Evolutionary conservation across 2,797 vertebrate species (phyloP).

Genomic region (Manis crassicaudata): DNA sequence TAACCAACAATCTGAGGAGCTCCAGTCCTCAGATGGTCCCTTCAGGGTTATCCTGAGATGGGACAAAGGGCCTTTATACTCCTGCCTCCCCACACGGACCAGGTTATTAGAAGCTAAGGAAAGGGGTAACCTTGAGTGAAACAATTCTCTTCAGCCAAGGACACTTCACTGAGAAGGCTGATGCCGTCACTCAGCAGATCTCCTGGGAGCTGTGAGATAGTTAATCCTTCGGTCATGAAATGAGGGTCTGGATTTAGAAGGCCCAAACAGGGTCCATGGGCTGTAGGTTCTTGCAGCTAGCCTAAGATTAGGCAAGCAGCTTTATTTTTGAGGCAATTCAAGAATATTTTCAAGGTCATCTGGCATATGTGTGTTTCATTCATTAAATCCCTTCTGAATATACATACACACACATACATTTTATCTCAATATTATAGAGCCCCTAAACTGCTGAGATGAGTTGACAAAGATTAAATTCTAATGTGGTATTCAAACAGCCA

Average conservation of each 20-base stretch:
- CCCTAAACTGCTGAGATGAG: background rate
- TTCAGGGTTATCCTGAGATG: background rate
- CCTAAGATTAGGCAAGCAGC: background rate
- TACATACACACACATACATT: background rate
- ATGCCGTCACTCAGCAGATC: background rate
- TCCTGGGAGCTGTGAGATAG: background rate
- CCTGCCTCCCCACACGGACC: too few species aligned
- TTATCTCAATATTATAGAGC: background rate
- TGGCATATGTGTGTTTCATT: background rate
- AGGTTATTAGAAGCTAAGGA: background rate
- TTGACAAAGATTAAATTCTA: background rate
- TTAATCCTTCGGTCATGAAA: background rate
- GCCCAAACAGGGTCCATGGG: background rate
- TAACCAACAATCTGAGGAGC: background rate
- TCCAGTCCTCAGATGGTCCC: background rate
- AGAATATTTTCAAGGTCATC: background rate
- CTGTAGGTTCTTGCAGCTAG: background rate
- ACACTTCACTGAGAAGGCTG: background rate
- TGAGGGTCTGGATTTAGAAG: background rate
- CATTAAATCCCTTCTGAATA: background rate
- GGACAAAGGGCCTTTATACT: background rate
- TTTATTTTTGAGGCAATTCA: background rate
- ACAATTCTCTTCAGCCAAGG: background rate
- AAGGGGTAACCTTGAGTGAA: background rate
- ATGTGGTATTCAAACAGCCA: background rate